Conservation (phyloP, 2,113 vertebrate genomes). For the Cygnus buccinator region DNA sequence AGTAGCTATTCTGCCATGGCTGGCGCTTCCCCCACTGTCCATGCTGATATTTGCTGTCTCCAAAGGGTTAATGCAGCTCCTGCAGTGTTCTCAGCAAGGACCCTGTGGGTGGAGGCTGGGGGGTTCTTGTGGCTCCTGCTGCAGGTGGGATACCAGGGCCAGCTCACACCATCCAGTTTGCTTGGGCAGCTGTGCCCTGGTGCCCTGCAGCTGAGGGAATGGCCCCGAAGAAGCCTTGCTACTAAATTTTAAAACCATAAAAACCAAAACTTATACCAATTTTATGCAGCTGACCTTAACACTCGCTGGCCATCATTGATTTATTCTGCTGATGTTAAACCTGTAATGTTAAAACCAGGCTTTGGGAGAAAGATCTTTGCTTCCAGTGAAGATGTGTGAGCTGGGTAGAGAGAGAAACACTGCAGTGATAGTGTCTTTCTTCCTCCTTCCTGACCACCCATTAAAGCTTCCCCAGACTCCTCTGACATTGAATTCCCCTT, state of each 20-base stretch:
- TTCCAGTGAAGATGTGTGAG: neutral
- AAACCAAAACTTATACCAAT: neutral
- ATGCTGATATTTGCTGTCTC: fast-evolving
- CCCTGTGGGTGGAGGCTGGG: fast-evolving
- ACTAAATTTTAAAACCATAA: neutral
- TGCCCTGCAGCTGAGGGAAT: neutral
- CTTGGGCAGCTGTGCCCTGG: fast-evolving
- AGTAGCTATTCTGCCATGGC: neutral
- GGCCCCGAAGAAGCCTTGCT: neutral
- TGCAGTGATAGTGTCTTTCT: fast-evolving
- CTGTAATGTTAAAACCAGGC: neutral
- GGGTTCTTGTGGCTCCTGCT: neutral
- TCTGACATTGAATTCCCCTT: neutral
- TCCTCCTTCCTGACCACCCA: neutral
- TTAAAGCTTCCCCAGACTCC: neutral
- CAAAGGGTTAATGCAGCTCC: neutral
- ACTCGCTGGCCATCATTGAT: neutral
- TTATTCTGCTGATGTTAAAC: neutral
- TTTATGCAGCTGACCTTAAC: neutral
- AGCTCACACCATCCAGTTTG: neutral
- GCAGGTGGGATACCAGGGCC: fast-evolving
- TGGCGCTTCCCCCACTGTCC: fast-evolving
- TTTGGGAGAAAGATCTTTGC: neutral
- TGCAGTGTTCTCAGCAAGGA: fast-evolving
- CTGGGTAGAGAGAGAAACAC: neutral